Evolutionary conservation across 2,888 invertebrate species (phyloP).

Genomic region (Noctua janthina): DNA sequence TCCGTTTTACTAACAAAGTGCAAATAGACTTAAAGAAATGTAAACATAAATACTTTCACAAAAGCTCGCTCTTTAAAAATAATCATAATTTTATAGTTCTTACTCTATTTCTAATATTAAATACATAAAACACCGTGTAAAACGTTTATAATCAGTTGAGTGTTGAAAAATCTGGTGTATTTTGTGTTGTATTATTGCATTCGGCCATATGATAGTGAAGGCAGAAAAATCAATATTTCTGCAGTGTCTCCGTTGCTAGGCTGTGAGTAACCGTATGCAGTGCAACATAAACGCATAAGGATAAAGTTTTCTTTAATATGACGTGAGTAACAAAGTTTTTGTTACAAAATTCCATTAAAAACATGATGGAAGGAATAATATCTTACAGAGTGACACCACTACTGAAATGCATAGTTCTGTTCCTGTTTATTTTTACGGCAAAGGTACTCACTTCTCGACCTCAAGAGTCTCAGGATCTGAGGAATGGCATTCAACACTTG

Average conservation of each 20-base stretch:
- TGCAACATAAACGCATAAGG: conserved; percentile 59
- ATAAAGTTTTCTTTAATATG: conserved; percentile 59
- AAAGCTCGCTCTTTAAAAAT: conserved; percentile 47
- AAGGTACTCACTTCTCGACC: conserved; percentile 87
- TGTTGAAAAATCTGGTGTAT: conserved; percentile 20
- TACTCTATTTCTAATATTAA: conserved; percentile 25
- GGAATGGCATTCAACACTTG: conserved; percentile 82
- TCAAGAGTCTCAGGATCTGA: conserved; percentile 81
- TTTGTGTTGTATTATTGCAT: conserved; percentile 57
- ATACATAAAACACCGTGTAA: conserved; percentile 16
- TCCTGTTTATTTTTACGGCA: conserved; percentile 87
- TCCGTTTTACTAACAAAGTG: conserved; percentile 35
- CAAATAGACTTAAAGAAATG: conserved; percentile 19
- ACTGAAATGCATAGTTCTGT: conserved; percentile 86
- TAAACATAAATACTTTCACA: conserved; percentile 57
- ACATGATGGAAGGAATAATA: conserved; percentile 83
- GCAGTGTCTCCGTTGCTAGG: conserved; percentile 82
- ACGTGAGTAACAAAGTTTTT: conserved; percentile 40
- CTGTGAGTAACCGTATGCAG: conserved; percentile 70
- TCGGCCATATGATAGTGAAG: conserved; percentile 36
- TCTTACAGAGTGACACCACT: conserved; percentile 84
- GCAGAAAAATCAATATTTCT: conserved; percentile 81
- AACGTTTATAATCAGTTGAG: conserved; percentile 22
- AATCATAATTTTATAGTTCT: conserved; percentile 26
- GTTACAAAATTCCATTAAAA: conserved; percentile 29